Conservation (phyloP, 1,140 invertebrate species). For the Pseudobourletiella spinata region DNA sequence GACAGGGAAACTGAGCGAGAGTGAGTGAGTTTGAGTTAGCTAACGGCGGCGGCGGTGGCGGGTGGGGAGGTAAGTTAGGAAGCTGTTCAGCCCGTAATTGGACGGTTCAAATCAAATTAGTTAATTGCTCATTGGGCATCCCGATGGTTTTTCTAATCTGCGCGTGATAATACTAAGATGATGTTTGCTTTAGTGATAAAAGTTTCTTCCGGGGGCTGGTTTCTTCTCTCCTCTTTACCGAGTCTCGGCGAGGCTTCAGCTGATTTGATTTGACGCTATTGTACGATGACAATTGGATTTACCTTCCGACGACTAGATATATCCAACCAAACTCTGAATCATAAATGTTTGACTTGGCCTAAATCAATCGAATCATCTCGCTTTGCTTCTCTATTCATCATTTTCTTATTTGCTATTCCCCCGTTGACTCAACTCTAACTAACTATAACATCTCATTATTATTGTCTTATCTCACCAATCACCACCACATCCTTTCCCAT, state of each 20-base stretch:
- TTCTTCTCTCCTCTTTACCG: neutral
- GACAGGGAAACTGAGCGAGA: neutral
- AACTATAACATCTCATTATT: slow-evolving; percentile 10
- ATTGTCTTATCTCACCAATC: slow-evolving; percentile 12
- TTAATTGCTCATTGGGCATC: slow-evolving; percentile 38
- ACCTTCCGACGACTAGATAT: slow-evolving; percentile 13
- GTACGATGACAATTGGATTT: slow-evolving; percentile 29
- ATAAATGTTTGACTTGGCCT: slow-evolving; percentile 22
- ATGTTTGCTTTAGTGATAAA: slow-evolving; percentile 37
- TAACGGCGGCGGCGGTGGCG: too few species aligned
- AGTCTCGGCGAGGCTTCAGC: slow-evolving; percentile 10
- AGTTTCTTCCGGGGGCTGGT: slow-evolving; percentile 5
- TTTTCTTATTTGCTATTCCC: slow-evolving; percentile 15
- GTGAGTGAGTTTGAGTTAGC: too few species aligned
- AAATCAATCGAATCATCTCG: slow-evolving; percentile 21
- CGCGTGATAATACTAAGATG: slow-evolving; percentile 38
- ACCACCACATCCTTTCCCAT: neutral
- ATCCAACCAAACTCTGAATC: slow-evolving; percentile 15
- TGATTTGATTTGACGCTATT: slow-evolving; percentile 30
- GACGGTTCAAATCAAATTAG: slow-evolving; percentile 38
- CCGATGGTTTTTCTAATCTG: slow-evolving; percentile 37
- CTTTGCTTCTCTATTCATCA: slow-evolving; percentile 7
- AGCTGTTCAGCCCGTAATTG: slow-evolving; percentile 31
- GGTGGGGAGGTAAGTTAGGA: neutral
- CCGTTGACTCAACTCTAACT: slow-evolving; percentile 10